Conservation (phyloP, 2,888 invertebrate genomes). For the Polia nebulosa region DNA sequence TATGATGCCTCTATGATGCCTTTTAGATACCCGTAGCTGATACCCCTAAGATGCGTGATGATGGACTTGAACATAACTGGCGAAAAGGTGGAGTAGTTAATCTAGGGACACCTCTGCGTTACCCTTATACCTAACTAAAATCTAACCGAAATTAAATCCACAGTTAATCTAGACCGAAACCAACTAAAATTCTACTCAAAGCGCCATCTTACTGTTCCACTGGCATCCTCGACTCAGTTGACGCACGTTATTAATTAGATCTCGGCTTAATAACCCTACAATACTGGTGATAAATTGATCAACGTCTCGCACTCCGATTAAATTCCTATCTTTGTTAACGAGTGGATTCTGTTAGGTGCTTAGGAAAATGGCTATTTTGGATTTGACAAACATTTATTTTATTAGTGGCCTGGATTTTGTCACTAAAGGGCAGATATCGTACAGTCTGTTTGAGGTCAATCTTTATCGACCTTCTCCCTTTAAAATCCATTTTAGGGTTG, state of each 20-base stretch:
- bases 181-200: background rate
- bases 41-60: no score
- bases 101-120: no score
- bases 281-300: slow-evolving; percentile 70
- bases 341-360: background rate
- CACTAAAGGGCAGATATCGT: background rate
- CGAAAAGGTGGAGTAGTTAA: no score
- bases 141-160: background rate
- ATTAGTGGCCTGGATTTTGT: background rate
- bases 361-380: background rate
- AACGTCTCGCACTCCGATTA: slow-evolving; percentile 60
- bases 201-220: slow-evolving; percentile 66
- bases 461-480: no score
- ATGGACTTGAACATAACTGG: no score
- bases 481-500: no score
- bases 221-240: slow-evolving; percentile 59
- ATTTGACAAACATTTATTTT: background rate
- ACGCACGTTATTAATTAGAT: slow-evolving; percentile 73
- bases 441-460: no score
- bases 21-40: no score
- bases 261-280: slow-evolving; percentile 68
- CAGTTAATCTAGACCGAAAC: background rate
- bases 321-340: slow-evolving; percentile 55
- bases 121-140: no score
- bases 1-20: no score